Conservation (phyloP, 2,797 vertebrate species). For the Zonotrichia albicollis region DNA sequence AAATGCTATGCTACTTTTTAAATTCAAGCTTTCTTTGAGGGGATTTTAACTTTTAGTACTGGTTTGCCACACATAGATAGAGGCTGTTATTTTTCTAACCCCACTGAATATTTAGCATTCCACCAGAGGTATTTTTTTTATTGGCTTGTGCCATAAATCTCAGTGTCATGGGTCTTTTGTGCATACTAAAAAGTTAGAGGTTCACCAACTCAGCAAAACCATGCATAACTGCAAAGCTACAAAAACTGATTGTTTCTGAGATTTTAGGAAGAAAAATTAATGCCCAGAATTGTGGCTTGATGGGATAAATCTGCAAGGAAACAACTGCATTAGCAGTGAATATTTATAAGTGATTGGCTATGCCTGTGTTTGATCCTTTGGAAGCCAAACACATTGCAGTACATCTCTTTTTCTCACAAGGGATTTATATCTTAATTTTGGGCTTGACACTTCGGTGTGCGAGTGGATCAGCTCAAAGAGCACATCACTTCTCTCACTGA, state of each 20-base stretch:
- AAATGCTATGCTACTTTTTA: not conserved
- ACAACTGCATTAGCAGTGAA: not conserved
- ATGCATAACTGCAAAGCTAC: not conserved
- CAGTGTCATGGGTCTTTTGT: not conserved
- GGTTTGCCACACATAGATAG: not conserved
- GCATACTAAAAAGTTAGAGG: not conserved
- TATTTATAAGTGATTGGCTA: not conserved
- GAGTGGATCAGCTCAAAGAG: not conserved
- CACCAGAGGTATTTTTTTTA: not conserved
- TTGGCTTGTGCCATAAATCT: slow-evolving; percentile 40
- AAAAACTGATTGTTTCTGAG: not conserved
- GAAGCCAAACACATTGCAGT: not conserved
- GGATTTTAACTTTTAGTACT: not conserved
- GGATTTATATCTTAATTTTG: not conserved
- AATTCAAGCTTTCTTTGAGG: not conserved
- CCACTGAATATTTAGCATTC: slow-evolving; percentile 36
- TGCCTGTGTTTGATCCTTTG: not conserved
- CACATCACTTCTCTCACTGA: not conserved
- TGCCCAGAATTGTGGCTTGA: not conserved
- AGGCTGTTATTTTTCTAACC: slow-evolving; percentile 22
- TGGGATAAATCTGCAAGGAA: not conserved
- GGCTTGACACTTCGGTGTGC: not conserved
- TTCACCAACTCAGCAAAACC: slow-evolving; percentile 15
- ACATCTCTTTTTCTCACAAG: not conserved
- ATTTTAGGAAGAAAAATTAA: not conserved